Evolutionary conservation across 2,888 invertebrate species (phyloP).

Genomic region (Campopleginae sp.): DNA sequence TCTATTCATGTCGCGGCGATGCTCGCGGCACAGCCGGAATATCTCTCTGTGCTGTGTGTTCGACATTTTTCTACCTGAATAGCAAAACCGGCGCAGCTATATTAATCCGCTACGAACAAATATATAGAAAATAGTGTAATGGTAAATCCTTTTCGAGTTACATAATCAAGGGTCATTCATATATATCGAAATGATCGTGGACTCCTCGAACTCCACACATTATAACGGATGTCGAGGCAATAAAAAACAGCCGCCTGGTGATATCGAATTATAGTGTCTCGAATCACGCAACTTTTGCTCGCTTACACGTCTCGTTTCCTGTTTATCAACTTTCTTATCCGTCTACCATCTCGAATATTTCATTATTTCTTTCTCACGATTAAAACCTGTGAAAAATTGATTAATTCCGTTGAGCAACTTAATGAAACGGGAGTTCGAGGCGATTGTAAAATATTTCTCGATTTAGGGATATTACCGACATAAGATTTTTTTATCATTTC

Average conservation of each 20-base stretch:
- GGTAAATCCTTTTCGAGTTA: constrained; percentile 42
- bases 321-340: constrained; percentile 55
- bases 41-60: constrained; percentile 15
- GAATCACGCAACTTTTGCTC: constrained; percentile 59
- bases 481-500: not conserved
- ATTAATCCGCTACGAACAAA: not conserved
- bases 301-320: constrained; percentile 57
- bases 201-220: constrained; percentile 38
- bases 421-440: not conserved
- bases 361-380: constrained; percentile 3
- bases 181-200: constrained; percentile 57
- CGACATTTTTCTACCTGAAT: constrained; percentile 38
- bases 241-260: constrained; percentile 46
- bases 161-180: constrained; percentile 66
- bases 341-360: constrained; percentile 27
- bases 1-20: constrained; percentile 17
- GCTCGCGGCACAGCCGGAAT: not conserved
- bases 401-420: not conserved
- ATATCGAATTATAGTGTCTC: constrained; percentile 64
- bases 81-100: not conserved
- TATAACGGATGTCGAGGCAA: constrained; percentile 52
- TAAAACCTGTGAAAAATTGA: not conserved
- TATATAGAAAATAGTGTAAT: not conserved
- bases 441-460: not conserved
- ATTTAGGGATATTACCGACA: not conserved